Percentiles rank a stretch among this genome's conserved stretches.
phyloP scores from a whole-genome alignment of 2,888 invertebrate species.

The Epinotia bilunana region DNA sequence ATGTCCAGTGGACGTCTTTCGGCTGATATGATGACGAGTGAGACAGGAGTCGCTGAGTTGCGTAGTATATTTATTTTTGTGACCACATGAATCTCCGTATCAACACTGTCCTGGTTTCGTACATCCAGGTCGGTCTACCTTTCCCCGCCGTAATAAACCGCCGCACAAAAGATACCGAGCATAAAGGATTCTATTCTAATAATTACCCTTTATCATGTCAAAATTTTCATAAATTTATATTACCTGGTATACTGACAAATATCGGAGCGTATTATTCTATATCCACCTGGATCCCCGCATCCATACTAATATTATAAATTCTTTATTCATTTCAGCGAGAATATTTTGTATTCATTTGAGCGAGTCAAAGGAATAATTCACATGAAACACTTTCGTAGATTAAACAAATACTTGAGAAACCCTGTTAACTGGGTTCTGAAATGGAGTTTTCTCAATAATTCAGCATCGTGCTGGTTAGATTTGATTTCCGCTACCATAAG shows the following conservation, averaged over 20 bases:
- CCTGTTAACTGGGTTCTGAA: not conserved
- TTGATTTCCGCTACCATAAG: too few species aligned
- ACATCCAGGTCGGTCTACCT: constrained; percentile 18
- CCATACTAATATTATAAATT: too few species aligned
- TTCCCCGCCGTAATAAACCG: constrained; percentile 35
- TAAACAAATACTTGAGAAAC: not conserved
- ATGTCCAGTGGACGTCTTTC: too few species aligned
- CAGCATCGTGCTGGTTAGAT: too few species aligned
- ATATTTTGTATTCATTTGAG: not conserved
- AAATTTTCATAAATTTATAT: not conserved
- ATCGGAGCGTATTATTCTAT: too few species aligned
- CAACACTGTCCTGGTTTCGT: not conserved
- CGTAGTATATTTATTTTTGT: not conserved
- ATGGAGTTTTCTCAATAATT: too few species aligned
- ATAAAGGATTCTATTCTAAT: constrained; percentile 37
- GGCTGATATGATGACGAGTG: too few species aligned
- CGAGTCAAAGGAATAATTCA: not conserved
- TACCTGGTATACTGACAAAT: not conserved
- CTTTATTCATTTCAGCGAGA: too few species aligned
- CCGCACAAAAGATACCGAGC: constrained; percentile 36
- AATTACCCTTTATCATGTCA: constrained; percentile 31
- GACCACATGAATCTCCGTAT: not conserved
- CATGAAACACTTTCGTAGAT: not conserved
- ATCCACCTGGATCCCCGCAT: too few species aligned
- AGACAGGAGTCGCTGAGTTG: not conserved